A percentile compares a stretch with the other conserved stretches of the same genome.
Conservation (phyloP, 2,113 vertebrate genomes). For the Excalfactoria chinensis region DNA sequence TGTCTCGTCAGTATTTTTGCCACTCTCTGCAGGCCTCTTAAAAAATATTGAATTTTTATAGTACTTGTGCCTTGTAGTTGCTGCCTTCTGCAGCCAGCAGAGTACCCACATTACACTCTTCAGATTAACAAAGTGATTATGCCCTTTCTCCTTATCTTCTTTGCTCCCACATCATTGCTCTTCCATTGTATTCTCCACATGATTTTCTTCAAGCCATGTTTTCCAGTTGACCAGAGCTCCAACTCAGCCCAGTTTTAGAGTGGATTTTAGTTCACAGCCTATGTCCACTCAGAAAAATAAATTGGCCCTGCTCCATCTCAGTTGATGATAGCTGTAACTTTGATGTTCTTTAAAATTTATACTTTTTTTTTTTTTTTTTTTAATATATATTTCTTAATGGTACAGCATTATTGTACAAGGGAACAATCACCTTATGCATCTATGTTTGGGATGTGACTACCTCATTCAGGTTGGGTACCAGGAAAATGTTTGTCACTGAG, state of each 20-base stretch:
- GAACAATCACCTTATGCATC: neutral
- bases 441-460: neutral
- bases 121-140: neutral
- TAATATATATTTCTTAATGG: neutral
- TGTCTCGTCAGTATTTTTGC: neutral
- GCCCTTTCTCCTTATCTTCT: neutral
- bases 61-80: neutral
- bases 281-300: neutral
- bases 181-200: neutral
- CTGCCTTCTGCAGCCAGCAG: neutral
- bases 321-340: neutral
- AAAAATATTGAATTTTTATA: neutral
- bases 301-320: neutral
- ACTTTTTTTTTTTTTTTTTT: neutral
- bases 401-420: neutral
- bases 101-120: accelerated
- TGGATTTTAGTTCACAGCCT: neutral
- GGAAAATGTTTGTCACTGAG: no score
- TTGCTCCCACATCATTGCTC: neutral
- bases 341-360: neutral
- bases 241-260: neutral
- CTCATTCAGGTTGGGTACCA: neutral
- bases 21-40: neutral
- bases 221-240: neutral
- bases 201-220: neutral